Base-by-base conservation (phyloP, 1,140 invertebrate species). In the Euglossa dilemma region DNA sequence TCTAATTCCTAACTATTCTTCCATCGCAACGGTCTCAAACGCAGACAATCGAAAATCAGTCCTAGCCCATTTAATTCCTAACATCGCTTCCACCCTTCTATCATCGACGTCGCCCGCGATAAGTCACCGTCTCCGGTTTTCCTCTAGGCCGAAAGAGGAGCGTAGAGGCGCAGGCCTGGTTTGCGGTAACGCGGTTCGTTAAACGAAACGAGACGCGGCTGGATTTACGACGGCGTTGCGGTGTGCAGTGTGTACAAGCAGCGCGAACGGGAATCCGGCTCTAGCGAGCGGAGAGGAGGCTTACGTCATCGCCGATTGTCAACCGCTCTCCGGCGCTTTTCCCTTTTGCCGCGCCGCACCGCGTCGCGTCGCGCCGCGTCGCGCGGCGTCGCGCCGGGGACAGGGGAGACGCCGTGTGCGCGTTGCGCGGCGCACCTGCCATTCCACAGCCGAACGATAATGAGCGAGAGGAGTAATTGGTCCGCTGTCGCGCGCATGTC, bases 291-390 rank as follows among this genome's bases (percentile, higher is more conserved):
- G 43, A 80, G 67, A 67, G 71, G 66, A 47, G 69, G 79, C 87
- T 88, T 88, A 80, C 87, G 87, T 88, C 87, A 88, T 61, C 70
- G 71, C 45, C 71, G 87, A 88, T 88, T 83, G 86, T 88, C 89
- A 85, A 91, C 90, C 92, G 85, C 84, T 90, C 88, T 85, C 74
- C 50, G 54, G 20, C 56, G 83, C 69, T 84, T 83, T 61, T 85
- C 76, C 74, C 75, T 81, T 57, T 56, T 73, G 70, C 70, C 36
- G 36, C 36, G 36, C 56, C 20, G 18, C n/a, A n/a, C n/a, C n/a
- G n/a, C n/a, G n/a, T n/a, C n/a, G n/a, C n/a, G n/a, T n/a, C n/a
- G n/a, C 23, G n/a, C 20, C 50, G 71, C 23, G n/a, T 11, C 50
- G 71, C n/a, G 70, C 70, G 1, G 36, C 36, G 36, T 56, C 20